phyloP scores from a whole-genome alignment of 2,888 invertebrate genomes.

The Trissoscelio sp. region DNA sequence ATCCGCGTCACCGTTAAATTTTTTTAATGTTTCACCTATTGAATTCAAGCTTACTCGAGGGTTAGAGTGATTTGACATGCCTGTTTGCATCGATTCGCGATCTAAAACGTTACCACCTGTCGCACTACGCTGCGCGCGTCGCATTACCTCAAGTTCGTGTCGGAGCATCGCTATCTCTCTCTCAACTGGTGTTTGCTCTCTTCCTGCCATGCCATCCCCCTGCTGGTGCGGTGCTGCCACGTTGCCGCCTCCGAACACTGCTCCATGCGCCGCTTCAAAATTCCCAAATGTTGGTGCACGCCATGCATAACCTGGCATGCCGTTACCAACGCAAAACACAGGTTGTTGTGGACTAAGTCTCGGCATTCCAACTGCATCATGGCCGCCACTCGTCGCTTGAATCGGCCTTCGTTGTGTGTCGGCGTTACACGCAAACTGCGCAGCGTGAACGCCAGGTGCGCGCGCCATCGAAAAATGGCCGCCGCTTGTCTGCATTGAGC shows the following conservation, averaged over 20 bases:
- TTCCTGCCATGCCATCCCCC: neutral
- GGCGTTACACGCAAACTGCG: slow-evolving; percentile 27
- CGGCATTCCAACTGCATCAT: too few relatives aligned
- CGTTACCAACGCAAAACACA: too few relatives aligned
- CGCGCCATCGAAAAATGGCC: slow-evolving; percentile 10
- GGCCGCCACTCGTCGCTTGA: too few relatives aligned
- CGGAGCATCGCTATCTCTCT: neutral
- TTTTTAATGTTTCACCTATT: neutral
- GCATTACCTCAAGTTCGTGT: neutral
- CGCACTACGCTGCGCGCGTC: neutral
- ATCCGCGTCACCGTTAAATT: neutral
- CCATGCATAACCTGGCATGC: too few relatives aligned
- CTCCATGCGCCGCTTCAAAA: too few relatives aligned
- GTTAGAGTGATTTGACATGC: neutral
- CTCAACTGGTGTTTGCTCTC: neutral
- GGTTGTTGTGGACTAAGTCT: too few relatives aligned
- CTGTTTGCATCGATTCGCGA: neutral
- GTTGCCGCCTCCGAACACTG: neutral
- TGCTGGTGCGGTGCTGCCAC: neutral
- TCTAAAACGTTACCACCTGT: too few relatives aligned
- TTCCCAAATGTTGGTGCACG: neutral
- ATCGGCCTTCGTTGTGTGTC: neutral
- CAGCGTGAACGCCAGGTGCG: slow-evolving; percentile 16
- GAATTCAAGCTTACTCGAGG: slow-evolving; percentile 6
- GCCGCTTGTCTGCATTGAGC: slow-evolving; percentile 19